These are phyloP conservation scores for Drosophila takahashii DNA, from an alignment of 1,140 invertebrate species.

Conservation along the genomic window DNA sequence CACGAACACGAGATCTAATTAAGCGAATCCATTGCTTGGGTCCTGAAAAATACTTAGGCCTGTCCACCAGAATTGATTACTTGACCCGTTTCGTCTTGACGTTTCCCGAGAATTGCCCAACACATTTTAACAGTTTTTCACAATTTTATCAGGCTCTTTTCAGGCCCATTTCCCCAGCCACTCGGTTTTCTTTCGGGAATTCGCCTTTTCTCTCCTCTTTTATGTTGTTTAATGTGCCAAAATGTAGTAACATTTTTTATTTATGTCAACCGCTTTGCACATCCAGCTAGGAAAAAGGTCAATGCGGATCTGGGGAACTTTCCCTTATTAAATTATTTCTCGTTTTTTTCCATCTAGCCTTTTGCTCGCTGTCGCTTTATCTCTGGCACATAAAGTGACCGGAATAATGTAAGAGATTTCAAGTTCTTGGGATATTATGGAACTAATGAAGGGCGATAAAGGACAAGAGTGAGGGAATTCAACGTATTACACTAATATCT, in stretches of 20 bases:
- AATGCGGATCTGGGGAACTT: slow-evolving; percentile 55
- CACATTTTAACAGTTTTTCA: slow-evolving; percentile 66
- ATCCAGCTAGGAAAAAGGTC: slow-evolving; percentile 58
- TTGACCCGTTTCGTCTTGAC: slow-evolving; percentile 37
- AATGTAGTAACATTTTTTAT: slow-evolving; percentile 76
- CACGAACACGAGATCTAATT: slow-evolving; percentile 52
- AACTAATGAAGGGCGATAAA: neutral
- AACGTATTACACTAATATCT: too few species aligned
- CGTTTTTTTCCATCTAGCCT: slow-evolving; percentile 27
- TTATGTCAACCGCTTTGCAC: slow-evolving; percentile 59
- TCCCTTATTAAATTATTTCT: slow-evolving; percentile 74
- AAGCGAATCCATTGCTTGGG: slow-evolving; percentile 35
- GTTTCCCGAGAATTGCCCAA: slow-evolving; percentile 50
- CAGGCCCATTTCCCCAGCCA: slow-evolving; percentile 22
- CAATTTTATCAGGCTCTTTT: slow-evolving; percentile 59
- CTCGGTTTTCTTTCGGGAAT: slow-evolving; percentile 1
- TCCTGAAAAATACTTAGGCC: slow-evolving; percentile 36
- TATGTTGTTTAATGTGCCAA: slow-evolving; percentile 69
- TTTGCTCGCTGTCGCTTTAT: slow-evolving; percentile 35
- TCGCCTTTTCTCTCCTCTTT: slow-evolving; percentile 25
- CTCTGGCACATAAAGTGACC: slow-evolving; percentile 61
- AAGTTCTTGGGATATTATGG: neutral
- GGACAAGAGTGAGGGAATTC: neutral
- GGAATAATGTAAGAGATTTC: slow-evolving; percentile 32
- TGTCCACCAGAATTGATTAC: slow-evolving; percentile 62